Percentiles rank a stretch among this genome's conserved stretches.
Evolutionary conservation across 2,797 vertebrate genomes (phyloP).

Genomic region (Ptychadena robeensis): DNA sequence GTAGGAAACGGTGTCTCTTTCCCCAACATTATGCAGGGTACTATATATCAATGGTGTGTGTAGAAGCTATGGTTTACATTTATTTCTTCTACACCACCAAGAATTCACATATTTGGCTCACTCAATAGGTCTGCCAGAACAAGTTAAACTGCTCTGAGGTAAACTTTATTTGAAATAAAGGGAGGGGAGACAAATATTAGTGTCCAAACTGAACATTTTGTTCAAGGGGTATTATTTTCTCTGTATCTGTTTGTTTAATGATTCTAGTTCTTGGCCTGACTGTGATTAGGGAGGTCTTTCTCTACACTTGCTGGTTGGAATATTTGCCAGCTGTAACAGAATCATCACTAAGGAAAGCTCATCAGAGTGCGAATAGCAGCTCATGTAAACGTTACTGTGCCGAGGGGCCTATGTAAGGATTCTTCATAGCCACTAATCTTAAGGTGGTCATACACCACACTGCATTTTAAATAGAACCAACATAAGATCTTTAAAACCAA

Average conservation of each 20-base stretch:
- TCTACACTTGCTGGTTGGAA: neutral
- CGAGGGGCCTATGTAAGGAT: neutral
- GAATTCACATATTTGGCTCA: no score
- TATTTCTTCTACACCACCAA: neutral
- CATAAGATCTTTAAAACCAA: no score
- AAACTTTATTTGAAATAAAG: neutral
- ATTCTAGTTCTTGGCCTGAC: neutral
- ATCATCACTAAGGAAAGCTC: conserved; percentile 20
- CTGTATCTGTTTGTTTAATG: conserved; percentile 38
- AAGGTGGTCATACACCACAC: no score
- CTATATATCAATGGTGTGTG: no score
- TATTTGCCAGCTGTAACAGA: conserved; percentile 9
- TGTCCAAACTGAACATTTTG: conserved; percentile 42
- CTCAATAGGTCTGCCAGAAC: neutral
- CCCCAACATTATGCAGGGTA: no score
- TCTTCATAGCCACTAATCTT: neutral
- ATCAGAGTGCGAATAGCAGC: neutral
- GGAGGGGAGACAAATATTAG: neutral
- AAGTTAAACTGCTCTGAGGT: neutral
- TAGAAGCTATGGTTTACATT: no score
- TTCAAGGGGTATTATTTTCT: conserved; percentile 31
- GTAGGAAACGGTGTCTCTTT: no score
- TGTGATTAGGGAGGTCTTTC: conserved; percentile 29
- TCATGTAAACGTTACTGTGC: neutral
- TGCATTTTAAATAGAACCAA: no score